Base-by-base conservation (phyloP, 1,140 invertebrate genomes). In the Sitophilus oryzae region DNA sequence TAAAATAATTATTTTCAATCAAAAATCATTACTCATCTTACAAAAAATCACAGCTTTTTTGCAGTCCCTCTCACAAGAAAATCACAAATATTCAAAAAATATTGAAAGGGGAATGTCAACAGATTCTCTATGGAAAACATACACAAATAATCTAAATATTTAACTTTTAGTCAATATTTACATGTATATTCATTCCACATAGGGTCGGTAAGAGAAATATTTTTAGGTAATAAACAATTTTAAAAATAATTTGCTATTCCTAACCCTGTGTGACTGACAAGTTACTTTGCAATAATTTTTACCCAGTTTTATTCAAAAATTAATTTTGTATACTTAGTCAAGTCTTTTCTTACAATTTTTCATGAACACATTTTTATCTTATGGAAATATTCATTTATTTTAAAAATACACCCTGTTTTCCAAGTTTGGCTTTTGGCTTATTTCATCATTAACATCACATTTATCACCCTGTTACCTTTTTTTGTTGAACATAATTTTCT, bases 31-130 rank as follows among this genome's bases (percentile, higher is more conserved):
- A 41, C 38, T 47, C 36, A 52, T 53, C 50, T 60, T 51, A 53
- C 55, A 60, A 60, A 60, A 62, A 59, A 65, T 65, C 63, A 65
- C 63, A 65, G 63, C 60, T 57, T 62, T 55, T 55, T 62, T 56
- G 53, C 63, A 60, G 58, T 58, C 55, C 62, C 56, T 62, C 56
- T 53, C 58, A 18, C 9, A 38, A 38, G 15, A 36, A 37, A 22
- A 52, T 16, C 18, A 40, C 10, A 35, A 49, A 40, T 23, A 16
- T 23, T 19, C 35, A 16, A 15, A 45, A 25, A 25, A n/a, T 49
- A 19, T n/a, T 9, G 21, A 40, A 25, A 35, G 15, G 14, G n/a
- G 20, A 34, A 20, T 35, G 22, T n/a, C 36, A 40, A 37, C 8
- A 38, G n/a, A n/a, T n/a, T n/a, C n/a, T n/a, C 35, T 22, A 15